These are phyloP conservation scores for Piaya cayana DNA, from an alignment of 2,113 vertebrate genomes.

Conservation along the genomic window DNA sequence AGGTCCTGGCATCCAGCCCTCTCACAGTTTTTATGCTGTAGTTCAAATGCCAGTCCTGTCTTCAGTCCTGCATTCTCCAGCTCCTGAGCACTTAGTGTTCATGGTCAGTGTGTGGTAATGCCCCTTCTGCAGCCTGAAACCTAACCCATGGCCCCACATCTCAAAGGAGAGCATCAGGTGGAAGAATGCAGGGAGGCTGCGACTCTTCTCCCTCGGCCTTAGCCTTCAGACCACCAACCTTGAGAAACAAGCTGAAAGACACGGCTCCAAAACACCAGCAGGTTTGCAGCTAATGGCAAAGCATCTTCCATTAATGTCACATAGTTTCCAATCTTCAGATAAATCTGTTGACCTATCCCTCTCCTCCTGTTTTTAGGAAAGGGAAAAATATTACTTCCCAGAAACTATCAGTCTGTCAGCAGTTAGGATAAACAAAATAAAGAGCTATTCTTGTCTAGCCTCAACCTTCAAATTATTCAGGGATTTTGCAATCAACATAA, in stretches of 20 bases:
- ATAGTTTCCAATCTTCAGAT: background rate
- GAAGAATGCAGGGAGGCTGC: background rate
- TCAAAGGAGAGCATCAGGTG: background rate
- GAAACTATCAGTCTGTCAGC: background rate
- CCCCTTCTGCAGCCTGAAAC: background rate
- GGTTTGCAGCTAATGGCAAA: background rate
- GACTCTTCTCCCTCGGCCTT: background rate
- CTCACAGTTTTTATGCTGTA: background rate
- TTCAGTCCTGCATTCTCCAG: background rate
- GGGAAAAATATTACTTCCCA: background rate
- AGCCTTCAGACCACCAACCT: slow-evolving; percentile 35
- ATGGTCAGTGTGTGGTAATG: background rate
- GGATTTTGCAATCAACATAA: background rate
- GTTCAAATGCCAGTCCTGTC: background rate
- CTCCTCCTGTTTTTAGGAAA: background rate
- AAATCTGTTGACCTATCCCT: background rate
- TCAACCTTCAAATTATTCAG: background rate
- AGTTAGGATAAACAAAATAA: background rate
- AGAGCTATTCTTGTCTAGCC: background rate
- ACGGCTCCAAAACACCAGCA: background rate
- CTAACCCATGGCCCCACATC: background rate
- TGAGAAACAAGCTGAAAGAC: background rate
- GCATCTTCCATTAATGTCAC: background rate
- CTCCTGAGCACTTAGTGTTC: background rate
- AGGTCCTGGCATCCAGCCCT: background rate